These are phyloP conservation scores for Ichneumoninae sp. DNA, from an alignment of 2,888 invertebrate genomes.

Conservation along the genomic window DNA sequence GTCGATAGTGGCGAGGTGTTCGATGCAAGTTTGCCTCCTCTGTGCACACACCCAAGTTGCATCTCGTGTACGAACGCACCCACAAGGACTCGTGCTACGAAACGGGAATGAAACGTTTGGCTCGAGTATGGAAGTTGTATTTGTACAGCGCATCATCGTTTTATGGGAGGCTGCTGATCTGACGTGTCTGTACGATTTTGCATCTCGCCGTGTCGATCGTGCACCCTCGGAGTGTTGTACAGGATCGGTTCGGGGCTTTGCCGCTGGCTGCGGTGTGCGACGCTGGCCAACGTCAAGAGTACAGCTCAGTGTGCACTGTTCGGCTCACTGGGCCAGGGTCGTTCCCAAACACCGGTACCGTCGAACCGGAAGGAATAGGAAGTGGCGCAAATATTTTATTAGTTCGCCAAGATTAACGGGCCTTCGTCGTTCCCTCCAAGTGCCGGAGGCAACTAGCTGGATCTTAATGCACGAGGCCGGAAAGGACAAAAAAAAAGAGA, in stretches of 20 bases:
- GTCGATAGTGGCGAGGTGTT: slow-evolving; percentile 23
- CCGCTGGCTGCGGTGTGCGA: slow-evolving; percentile 5
- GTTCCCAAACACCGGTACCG: slow-evolving; percentile 37
- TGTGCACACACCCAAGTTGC: neutral
- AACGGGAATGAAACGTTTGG: slow-evolving; percentile 37
- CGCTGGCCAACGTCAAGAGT: slow-evolving; percentile 14
- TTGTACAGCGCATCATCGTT: slow-evolving; percentile 21
- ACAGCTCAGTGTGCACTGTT: slow-evolving; percentile 65
- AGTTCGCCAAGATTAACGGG: slow-evolving; percentile 73
- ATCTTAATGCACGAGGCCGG: slow-evolving; percentile 12
- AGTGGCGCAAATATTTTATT: slow-evolving; percentile 76
- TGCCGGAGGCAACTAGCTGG: slow-evolving; percentile 4
- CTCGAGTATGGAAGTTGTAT: slow-evolving; percentile 34
- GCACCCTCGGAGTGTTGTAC: slow-evolving; percentile 26
- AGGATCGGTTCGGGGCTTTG: slow-evolving; percentile 44
- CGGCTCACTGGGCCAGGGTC: slow-evolving; percentile 74
- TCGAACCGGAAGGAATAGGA: slow-evolving; percentile 67
- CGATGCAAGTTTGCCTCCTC: slow-evolving; percentile 20
- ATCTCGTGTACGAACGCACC: neutral
- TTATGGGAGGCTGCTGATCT: slow-evolving; percentile 12
- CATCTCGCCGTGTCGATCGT: slow-evolving; percentile 29
- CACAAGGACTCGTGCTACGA: slow-evolving; percentile 24
- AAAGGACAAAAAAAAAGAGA: neutral
- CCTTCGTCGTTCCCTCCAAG: neutral
- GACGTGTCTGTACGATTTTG: slow-evolving; percentile 5